Base-by-base conservation (phyloP, 2,113 vertebrate genomes). In the Nematolebias whitei region DNA sequence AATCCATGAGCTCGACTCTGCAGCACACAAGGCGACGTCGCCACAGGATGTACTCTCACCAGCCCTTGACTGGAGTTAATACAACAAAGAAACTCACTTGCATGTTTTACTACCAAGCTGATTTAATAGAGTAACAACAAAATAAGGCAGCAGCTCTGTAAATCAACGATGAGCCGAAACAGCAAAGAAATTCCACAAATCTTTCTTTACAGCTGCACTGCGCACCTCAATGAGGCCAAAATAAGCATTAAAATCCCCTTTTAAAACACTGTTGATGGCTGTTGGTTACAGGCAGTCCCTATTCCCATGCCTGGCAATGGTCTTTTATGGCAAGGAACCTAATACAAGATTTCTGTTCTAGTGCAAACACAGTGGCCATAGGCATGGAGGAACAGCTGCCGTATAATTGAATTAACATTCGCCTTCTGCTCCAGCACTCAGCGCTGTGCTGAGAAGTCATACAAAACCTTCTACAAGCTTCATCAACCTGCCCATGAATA, bases 341-440 rank as follows among this genome's bases (percentile, higher is more conserved):
- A 89, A 90, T 86, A 84, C 76, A 85, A 86, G 89, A 90, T 89
- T 88, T 85, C 88, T 86, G 86, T 88, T 90, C 85, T 87, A 83
- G 81, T 84, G 85, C 78, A 87, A 92, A 89, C 87, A 88, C 79
- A 79, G 85, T 83, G 88, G 88, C 87, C 81, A 85, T 74, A 79
- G 89, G 84, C 83, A 87, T 84, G 80, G 75, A 88, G 88, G 85
- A 93, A 91, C 90, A 91, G 89, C 90, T 91, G 90, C 82, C 78
- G 83, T 88, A 86, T 91, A 91, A 91, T 91, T 91, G 91, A 93
- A 92, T 92, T 88, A 92, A 88, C 85, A 88, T 88, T 85, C 83
- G 87, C 90, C 88, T 91, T 90, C 90, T 93, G 90, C 85, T 92
- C 71, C 78, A 51, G 83, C 78, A 90, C 86, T 90, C 86, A 74